A percentile compares a stretch with the other conserved stretches of the same genome.
Conservation (phyloP, 2,888 invertebrate genomes). For the Glaucopsyche alexis region DNA sequence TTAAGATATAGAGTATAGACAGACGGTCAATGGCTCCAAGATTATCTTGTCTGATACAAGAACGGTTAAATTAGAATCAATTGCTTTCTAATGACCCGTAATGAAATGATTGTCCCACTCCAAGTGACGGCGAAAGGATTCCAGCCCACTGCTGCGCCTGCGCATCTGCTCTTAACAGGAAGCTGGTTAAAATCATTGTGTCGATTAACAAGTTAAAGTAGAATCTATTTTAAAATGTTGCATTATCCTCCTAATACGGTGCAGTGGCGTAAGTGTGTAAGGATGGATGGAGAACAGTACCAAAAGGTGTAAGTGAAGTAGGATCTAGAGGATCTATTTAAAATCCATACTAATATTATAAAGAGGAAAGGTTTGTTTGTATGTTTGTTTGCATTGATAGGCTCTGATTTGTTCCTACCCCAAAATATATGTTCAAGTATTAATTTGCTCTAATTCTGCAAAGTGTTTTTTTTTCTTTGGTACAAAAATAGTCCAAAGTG, state of each 20-base stretch:
- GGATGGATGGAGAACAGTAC: background rate
- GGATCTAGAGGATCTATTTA: too few relatives aligned
- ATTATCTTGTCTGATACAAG: conserved; percentile 31
- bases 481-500: background rate
- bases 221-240: background rate
- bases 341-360: too few relatives aligned
- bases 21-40: conserved; percentile 13
- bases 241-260: background rate
- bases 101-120: conserved; percentile 40
- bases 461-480: background rate
- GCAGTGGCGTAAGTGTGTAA: background rate
- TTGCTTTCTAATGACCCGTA: conserved; percentile 41
- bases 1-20: background rate
- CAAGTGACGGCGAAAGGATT: conserved; percentile 37
- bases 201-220: background rate
- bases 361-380: too few relatives aligned
- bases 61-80: conserved; percentile 39
- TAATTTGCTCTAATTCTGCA: too few relatives aligned
- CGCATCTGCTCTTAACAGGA: conserved; percentile 36
- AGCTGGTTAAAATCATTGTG: conserved; percentile 28
- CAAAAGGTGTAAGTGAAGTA: background rate
- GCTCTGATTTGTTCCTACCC: too few relatives aligned
- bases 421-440: too few relatives aligned
- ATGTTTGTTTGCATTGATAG: too few relatives aligned
- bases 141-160: conserved; percentile 34